Evolutionary conservation across 2,888 invertebrate genomes (phyloP).

Genomic region (Neocrepidodera transversa): DNA sequence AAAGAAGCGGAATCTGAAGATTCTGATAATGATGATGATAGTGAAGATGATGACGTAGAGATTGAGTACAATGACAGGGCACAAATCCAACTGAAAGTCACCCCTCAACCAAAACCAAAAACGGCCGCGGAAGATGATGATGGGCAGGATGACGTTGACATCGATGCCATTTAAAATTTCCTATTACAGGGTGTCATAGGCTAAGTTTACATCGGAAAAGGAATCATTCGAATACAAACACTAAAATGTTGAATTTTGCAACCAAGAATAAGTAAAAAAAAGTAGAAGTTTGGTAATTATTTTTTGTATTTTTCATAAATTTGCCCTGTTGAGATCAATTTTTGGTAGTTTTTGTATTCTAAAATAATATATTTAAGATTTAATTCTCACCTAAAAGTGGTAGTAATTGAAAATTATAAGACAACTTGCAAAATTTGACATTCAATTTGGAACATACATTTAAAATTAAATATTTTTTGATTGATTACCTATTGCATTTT

Average conservation of each 20-base stretch:
- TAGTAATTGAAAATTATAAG: no score
- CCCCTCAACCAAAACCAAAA: conserved; percentile 53
- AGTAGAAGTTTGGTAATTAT: no score
- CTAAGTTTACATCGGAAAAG: conserved; percentile 5
- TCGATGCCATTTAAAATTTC: conserved; percentile 83
- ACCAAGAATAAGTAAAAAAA: no score
- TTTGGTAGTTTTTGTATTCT: no score
- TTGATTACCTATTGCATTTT: not conserved
- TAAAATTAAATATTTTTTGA: no score
- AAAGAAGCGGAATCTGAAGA: conserved; percentile 96
- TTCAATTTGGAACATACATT: not conserved
- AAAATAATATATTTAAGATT: no score
- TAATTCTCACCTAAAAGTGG: no score
- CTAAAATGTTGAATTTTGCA: no score
- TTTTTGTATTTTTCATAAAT: no score
- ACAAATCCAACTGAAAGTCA: conserved; percentile 69
- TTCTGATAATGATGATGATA: conserved; percentile 77
- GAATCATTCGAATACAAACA: not conserved
- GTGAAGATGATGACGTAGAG: conserved; percentile 71
- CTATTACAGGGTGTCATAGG: conserved; percentile 16
- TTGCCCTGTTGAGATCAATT: no score
- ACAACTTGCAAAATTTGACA: not conserved
- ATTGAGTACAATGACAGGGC: conserved; percentile 92
- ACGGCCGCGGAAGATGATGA: conserved; percentile 69
- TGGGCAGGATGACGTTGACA: conserved; percentile 85